Base-by-base conservation (phyloP, 2,113 vertebrate genomes). In the Anarrhichthys ocellatus region DNA sequence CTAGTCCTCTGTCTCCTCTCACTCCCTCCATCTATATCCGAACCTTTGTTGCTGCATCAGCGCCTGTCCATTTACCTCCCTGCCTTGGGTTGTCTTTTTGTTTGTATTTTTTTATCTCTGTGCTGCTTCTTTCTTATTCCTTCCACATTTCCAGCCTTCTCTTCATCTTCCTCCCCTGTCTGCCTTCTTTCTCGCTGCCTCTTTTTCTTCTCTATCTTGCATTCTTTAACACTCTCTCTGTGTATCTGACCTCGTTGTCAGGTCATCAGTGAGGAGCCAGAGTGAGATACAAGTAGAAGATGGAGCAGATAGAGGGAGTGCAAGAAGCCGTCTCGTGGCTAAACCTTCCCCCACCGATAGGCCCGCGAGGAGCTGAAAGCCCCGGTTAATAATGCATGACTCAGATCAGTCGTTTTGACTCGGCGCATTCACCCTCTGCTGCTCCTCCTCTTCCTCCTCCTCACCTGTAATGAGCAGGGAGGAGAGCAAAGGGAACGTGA, bases 351-450 rank as follows among this genome's bases (percentile, higher is more conserved):
- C 34, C 22, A 52, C 22, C 42, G 75, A 79, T 82, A 42, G 64
- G 58, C 72, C 78, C 65, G 5, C 24, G 1, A 76, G 74, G 78
- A 82, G 80, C 80, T 50, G 69, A 85, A 64, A 83, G 78, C 59
- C 48, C 72, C 2, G n/a, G 76, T 92, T 87, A 89, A 92, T 93
- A 90, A 89, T 90, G 22, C 72, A 93, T 82, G 76, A 91, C 7
- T 1, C 36, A 2, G 69, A 90, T 85, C 82, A 80, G 74, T 83
- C 11, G 15, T 9, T 80, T 87, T 69, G 73, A 76, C 80, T 83
- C 50, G 0, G 27, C 44, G 38, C 73, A 20, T 82, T 32, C 72
- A 0, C 68, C 58, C 44, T 46, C 50, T 22, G 50, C 59, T 52
- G 24, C 54, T 82, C 24, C 78, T 73, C 72, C 73, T 84, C 71